These are phyloP conservation scores for Orientallactaga bullata DNA, from an alignment of 2,113 vertebrate genomes.

Conservation along the genomic window DNA sequence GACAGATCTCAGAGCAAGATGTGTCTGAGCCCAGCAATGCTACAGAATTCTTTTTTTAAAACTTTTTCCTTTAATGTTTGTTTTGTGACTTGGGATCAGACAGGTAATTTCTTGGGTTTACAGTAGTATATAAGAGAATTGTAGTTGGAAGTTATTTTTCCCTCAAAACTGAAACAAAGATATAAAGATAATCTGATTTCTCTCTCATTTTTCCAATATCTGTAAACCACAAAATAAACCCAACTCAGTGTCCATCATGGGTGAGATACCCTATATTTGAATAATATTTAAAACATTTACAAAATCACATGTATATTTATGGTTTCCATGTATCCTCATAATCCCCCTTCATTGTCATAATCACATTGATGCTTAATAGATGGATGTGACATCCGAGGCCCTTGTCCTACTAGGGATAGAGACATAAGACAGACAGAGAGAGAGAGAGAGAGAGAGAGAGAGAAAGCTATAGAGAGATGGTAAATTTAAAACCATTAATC, in stretches of 20 bases:
- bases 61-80: neutral
- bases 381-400: neutral
- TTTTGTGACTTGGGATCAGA: constrained; percentile 13
- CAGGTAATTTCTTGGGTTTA: constrained; percentile 9
- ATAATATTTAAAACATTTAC: neutral
- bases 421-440: neutral
- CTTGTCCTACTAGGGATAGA: neutral
- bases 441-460: neutral
- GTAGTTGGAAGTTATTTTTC: constrained; percentile 1
- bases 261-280: neutral
- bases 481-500: constrained; percentile 23
- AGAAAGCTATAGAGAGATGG: neutral
- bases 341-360: neutral
- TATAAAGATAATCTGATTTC: constrained; percentile 6
- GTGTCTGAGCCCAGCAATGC: neutral
- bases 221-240: constrained; percentile 8
- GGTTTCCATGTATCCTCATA: constrained; percentile 36
- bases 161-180: constrained; percentile 47
- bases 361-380: neutral
- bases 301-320: constrained; percentile 11
- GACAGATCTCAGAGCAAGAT: neutral
- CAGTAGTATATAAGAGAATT: constrained; percentile 33
- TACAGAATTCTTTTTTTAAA: neutral
- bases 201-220: neutral
- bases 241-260: neutral